These are phyloP conservation scores for Trichoplusia ni DNA, from an alignment of 1,140 invertebrate species.

Conservation along the genomic window DNA sequence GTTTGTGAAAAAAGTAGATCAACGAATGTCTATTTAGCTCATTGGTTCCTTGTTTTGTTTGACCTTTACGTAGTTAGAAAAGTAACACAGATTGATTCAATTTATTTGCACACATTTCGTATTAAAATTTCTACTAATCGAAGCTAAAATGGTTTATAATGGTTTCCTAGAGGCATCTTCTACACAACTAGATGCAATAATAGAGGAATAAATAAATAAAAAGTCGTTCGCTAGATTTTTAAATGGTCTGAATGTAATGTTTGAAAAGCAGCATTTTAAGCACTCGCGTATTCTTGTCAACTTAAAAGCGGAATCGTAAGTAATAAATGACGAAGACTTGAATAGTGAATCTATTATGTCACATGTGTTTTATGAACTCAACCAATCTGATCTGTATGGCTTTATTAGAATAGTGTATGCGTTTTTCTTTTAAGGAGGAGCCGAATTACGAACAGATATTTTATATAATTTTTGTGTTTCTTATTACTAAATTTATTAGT, in stretches of 20 bases:
- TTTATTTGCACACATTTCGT: too few species aligned
- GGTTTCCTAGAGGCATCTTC: too few species aligned
- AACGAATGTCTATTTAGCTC: too few species aligned
- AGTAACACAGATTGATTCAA: too few species aligned
- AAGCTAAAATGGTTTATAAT: too few species aligned
- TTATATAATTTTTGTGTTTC: background rate
- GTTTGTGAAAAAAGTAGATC: background rate
- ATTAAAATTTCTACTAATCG: too few species aligned
- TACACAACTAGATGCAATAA: background rate
- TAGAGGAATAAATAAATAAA: background rate
- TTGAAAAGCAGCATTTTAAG: background rate
- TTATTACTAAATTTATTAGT: too few species aligned
- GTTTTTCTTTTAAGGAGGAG: background rate
- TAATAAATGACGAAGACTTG: background rate
- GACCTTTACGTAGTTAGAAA: too few species aligned
- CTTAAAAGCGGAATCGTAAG: background rate
- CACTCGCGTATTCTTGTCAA: background rate
- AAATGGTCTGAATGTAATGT: slow-evolving; percentile 5
- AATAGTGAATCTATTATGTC: slow-evolving; percentile 10
- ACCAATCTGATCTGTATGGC: background rate
- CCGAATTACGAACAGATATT: too few species aligned
- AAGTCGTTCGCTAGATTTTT: background rate
- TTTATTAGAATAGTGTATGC: background rate
- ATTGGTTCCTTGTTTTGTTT: too few species aligned
- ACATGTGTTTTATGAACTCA: slow-evolving; percentile 2